These are phyloP conservation scores for Acrocephalus arundinaceus DNA, from an alignment of 2,113 vertebrate species.

Conservation along the genomic window DNA sequence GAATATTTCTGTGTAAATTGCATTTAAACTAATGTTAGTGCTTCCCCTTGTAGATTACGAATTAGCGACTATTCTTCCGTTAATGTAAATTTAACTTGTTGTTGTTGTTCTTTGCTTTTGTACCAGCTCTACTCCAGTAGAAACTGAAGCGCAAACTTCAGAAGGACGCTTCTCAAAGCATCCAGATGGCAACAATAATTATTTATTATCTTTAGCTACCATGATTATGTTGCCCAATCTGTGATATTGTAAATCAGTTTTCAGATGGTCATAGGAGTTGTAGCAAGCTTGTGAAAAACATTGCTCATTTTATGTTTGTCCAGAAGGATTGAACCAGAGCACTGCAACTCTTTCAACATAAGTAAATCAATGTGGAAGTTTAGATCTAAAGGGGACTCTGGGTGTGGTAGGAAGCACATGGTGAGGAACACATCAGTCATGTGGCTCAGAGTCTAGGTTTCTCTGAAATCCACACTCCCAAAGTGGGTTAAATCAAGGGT, in stretches of 20 bases:
- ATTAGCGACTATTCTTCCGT: slow-evolving; percentile 67
- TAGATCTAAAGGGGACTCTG: background rate
- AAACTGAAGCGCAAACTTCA: slow-evolving; percentile 47
- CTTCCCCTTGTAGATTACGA: slow-evolving; percentile 61
- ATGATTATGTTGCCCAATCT: slow-evolving; percentile 69
- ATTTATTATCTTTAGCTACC: slow-evolving; percentile 75
- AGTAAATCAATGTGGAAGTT: background rate
- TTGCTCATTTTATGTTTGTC: slow-evolving; percentile 36
- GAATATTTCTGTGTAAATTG: slow-evolving; percentile 69
- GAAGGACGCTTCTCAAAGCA: slow-evolving; percentile 38
- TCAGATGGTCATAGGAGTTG: slow-evolving; percentile 39
- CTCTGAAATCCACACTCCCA: background rate
- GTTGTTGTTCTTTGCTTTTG: slow-evolving; percentile 64
- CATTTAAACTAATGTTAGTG: slow-evolving; percentile 62
- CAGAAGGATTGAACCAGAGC: background rate
- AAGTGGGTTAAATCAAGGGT: background rate
- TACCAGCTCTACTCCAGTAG: slow-evolving; percentile 50
- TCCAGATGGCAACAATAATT: slow-evolving; percentile 76
- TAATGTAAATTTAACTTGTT: slow-evolving; percentile 71
- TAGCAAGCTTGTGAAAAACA: slow-evolving; percentile 31
- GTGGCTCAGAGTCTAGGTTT: background rate
- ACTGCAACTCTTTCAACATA: background rate
- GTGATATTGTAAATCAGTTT: slow-evolving; percentile 71
- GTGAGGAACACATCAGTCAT: background rate
- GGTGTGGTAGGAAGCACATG: rapidly evolving